Evolutionary conservation across 2,113 vertebrate genomes (phyloP).

Genomic region (Delphinus delphis): DNA sequence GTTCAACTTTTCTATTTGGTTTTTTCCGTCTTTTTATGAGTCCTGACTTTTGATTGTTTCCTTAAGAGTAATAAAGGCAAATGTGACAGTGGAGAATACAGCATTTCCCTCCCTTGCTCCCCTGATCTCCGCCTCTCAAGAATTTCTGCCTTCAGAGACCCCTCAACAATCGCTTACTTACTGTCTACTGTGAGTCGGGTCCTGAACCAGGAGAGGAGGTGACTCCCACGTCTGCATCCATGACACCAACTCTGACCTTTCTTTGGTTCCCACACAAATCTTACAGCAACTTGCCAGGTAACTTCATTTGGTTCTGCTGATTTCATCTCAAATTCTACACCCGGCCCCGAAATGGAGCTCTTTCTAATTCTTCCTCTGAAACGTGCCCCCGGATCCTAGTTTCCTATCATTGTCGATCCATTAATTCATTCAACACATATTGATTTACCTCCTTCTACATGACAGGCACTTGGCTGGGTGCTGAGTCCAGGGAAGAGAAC

Average conservation of each 20-base stretch:
- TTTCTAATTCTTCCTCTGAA: not conserved
- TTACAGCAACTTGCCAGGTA: not conserved
- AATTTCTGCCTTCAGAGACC: not conserved
- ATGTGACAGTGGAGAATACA: not conserved
- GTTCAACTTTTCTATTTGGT: not conserved
- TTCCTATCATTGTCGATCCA: not conserved
- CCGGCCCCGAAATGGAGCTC: fast-evolving
- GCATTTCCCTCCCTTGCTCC: not conserved
- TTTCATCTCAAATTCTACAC: not conserved
- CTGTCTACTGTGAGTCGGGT: not conserved
- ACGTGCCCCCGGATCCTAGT: not conserved
- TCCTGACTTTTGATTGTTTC: not conserved
- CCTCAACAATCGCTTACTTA: not conserved
- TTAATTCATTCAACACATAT: not conserved
- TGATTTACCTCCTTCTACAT: not conserved
- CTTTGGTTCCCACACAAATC: not conserved
- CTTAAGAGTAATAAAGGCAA: not conserved
- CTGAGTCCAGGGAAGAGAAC: not conserved
- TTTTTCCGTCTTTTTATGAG: not conserved
- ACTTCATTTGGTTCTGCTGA: not conserved
- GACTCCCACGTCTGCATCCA: not conserved
- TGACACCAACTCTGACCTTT: not conserved
- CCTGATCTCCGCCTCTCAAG: not conserved
- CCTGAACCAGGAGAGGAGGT: not conserved
- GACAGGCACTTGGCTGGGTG: not conserved